phyloP scores from a whole-genome alignment of 53 echinoderm and acorn worm species.

The Apostichopus leukothele region DNA sequence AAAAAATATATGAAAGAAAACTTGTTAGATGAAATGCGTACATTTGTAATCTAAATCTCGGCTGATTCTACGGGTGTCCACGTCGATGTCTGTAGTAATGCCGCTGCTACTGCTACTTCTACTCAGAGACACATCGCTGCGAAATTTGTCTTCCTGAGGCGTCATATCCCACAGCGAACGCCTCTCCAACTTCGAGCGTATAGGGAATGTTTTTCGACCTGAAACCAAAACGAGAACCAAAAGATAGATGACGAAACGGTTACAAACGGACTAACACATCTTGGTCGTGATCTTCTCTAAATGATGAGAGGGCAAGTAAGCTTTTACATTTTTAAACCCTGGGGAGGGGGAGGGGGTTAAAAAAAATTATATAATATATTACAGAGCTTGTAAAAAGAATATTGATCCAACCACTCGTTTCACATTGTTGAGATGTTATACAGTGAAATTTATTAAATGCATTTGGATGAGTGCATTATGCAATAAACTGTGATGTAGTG shows the following conservation, averaged over 20 bases:
- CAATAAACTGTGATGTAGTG: too few species aligned
- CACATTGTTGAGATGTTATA: too few species aligned
- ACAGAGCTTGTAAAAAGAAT: too few species aligned
- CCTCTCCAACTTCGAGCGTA: constrained; percentile 56
- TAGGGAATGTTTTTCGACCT: constrained; percentile 99
- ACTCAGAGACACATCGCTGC: constrained; percentile 80
- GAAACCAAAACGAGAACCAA: background rate
- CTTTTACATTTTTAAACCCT: too few species aligned
- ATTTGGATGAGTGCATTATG: too few species aligned
- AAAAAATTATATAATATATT: too few species aligned
- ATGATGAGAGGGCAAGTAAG: too few species aligned
- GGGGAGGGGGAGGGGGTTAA: too few species aligned
- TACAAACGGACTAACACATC: too few species aligned
- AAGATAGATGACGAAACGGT: background rate
- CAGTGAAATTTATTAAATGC: too few species aligned
- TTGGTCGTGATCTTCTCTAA: too few species aligned
- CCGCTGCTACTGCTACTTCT: constrained; percentile 90
- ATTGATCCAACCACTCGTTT: too few species aligned
- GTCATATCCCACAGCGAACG: constrained; percentile 65
- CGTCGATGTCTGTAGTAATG: constrained; percentile 70
- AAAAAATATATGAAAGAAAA: constrained; percentile 25
- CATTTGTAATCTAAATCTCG: constrained; percentile 82
- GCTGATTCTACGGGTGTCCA: constrained; percentile 60
- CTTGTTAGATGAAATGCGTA: constrained; percentile 42
- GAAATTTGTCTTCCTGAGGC: constrained; percentile 61